These are phyloP conservation scores for Vulpes ferrilata DNA, from an alignment of 2,113 vertebrate genomes.

Conservation along the genomic window DNA sequence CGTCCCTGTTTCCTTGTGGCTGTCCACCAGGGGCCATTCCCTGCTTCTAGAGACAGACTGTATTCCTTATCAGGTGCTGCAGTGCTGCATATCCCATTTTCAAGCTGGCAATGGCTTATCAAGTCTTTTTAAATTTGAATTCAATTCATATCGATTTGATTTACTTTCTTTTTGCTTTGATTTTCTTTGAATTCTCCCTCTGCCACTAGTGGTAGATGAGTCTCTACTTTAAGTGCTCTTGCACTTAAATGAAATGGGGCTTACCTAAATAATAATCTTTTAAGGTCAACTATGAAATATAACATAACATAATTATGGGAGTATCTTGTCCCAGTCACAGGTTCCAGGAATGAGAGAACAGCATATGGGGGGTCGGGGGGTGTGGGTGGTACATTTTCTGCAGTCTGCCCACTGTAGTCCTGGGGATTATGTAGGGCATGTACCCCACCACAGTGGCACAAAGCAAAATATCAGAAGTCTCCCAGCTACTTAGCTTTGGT, in stretches of 20 bases:
- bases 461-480: not conserved
- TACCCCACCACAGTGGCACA: not conserved
- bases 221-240: not conserved
- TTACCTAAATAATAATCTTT: not conserved
- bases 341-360: not conserved
- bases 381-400: not conserved
- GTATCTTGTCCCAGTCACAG: not conserved
- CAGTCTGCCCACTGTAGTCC: not conserved
- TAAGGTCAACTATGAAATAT: not conserved
- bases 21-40: not conserved
- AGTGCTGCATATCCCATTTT: not conserved
- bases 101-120: not conserved
- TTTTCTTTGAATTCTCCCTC: slow-evolving; percentile 38
- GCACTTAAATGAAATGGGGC: not conserved
- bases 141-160: too few species aligned
- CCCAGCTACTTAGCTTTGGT: not conserved
- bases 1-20: not conserved
- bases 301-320: not conserved
- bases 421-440: not conserved
- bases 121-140: not conserved
- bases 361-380: not conserved
- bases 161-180: not conserved
- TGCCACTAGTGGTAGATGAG: slow-evolving; percentile 11
- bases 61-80: not conserved
- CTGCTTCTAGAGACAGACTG: not conserved